Evolutionary conservation across 1,140 invertebrate species (phyloP).

Genomic region (Hydropsyche tenuis): DNA sequence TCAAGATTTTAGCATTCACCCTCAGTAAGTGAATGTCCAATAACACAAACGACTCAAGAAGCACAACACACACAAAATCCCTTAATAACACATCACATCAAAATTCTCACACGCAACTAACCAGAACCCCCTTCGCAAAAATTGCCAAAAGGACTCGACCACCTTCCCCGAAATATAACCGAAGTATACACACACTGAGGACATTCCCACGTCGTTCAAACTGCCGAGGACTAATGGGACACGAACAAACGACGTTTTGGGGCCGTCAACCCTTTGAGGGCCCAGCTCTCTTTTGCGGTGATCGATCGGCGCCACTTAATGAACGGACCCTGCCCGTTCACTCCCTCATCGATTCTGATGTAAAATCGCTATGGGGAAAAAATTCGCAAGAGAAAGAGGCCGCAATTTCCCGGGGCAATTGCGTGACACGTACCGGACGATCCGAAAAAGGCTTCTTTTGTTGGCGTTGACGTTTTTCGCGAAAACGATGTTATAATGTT

Average conservation of each 20-base stretch:
- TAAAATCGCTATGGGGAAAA: background rate
- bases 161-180: too few species aligned
- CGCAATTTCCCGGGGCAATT: background rate
- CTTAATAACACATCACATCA: too few species aligned
- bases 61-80: too few species aligned
- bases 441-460: too few species aligned
- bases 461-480: too few species aligned
- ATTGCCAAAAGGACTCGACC: too few species aligned
- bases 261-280: constrained; percentile 10
- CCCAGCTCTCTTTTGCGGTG: background rate
- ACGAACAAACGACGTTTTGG: constrained; percentile 17
- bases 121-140: too few species aligned
- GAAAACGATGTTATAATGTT: too few species aligned
- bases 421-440: background rate
- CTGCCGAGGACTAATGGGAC: constrained; percentile 9
- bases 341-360: constrained; percentile 9
- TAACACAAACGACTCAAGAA: too few species aligned
- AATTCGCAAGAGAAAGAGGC: background rate
- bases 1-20: too few species aligned
- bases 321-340: background rate
- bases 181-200: background rate
- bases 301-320: constrained; percentile 28
- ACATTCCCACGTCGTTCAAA: constrained; percentile 25
- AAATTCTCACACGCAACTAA: too few species aligned
- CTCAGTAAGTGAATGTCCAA: too few species aligned